Conservation (phyloP, 2,888 invertebrate genomes). For the Nebria salina region DNA sequence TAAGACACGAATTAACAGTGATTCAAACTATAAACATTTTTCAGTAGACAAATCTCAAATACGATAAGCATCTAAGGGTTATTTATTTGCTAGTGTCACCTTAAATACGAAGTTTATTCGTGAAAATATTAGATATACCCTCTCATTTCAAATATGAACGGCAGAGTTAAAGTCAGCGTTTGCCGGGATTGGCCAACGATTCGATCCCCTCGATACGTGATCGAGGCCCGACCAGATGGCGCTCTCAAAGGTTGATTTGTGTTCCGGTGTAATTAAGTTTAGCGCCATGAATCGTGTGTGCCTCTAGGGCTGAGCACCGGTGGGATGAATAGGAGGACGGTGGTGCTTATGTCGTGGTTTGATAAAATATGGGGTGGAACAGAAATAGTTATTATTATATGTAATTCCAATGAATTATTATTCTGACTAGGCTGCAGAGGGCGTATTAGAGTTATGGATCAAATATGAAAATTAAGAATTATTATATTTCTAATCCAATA, state of each 20-base stretch:
- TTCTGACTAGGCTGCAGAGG: not conserved
- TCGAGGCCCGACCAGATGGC: slow-evolving; percentile 22
- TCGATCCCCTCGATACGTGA: slow-evolving; percentile 1
- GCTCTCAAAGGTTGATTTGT: slow-evolving; percentile 27
- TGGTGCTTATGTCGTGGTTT: slow-evolving; percentile 5
- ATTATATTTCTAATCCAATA: not conserved
- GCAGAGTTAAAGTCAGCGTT: not conserved
- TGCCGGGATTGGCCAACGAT: not conserved
- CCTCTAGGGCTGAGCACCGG: not conserved
- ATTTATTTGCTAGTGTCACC: not conserved
- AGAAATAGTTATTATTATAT: slow-evolving; percentile 4
- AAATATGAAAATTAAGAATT: not conserved
- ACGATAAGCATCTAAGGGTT: not conserved
- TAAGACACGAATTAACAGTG: too few relatives aligned
- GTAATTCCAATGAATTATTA: slow-evolving; percentile 18
- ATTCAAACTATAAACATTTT: too few relatives aligned
- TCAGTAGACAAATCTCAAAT: not conserved
- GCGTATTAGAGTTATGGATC: not conserved
- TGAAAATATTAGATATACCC: not conserved
- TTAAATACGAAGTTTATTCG: not conserved
- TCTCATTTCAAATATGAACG: not conserved
- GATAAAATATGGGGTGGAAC: not conserved
- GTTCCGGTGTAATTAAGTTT: slow-evolving; percentile 29
- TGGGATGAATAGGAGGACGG: not conserved
- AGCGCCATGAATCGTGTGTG: slow-evolving; percentile 22